Conservation (phyloP, 1,140 invertebrate species). For the Eupristina koningsbergeri region DNA sequence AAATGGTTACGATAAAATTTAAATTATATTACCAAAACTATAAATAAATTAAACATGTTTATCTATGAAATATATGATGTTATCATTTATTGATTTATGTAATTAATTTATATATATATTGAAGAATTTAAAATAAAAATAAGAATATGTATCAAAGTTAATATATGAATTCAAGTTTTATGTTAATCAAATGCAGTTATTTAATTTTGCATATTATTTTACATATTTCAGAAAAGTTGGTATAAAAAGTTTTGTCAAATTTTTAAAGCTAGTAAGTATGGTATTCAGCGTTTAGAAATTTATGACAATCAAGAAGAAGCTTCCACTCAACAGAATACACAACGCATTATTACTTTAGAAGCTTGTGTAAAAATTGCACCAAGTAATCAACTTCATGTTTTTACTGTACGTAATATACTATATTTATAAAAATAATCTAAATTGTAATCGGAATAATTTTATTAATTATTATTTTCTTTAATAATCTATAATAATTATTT, state of each 20-base stretch:
- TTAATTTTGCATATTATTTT: neutral
- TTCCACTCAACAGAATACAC: conserved; percentile 76
- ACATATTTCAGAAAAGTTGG: conserved; percentile 80
- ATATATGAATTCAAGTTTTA: too few relatives aligned
- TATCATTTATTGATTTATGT: too few relatives aligned
- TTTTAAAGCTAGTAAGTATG: conserved; percentile 86
- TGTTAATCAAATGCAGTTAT: neutral
- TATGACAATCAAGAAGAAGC: conserved; percentile 85
- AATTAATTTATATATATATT: too few relatives aligned
- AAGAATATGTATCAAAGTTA: too few relatives aligned
- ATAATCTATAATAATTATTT: too few relatives aligned
- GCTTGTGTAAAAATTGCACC: conserved; percentile 88
- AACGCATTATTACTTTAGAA: conserved; percentile 86
- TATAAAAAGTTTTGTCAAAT: conserved; percentile 84
- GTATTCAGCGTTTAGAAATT: conserved; percentile 87
- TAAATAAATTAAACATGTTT: too few relatives aligned
- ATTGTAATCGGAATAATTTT: conserved; percentile 42
- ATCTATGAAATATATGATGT: too few relatives aligned
- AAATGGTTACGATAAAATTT: too few relatives aligned
- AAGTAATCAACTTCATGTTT: conserved; percentile 75
- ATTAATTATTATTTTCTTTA: too few relatives aligned
- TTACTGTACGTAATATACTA: conserved; percentile 69
- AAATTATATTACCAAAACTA: too few relatives aligned
- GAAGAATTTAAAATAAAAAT: too few relatives aligned
- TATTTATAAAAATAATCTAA: neutral